phyloP scores from a whole-genome alignment of 2,113 vertebrate genomes.

The Rhinopomastus cyanomelas region DNA sequence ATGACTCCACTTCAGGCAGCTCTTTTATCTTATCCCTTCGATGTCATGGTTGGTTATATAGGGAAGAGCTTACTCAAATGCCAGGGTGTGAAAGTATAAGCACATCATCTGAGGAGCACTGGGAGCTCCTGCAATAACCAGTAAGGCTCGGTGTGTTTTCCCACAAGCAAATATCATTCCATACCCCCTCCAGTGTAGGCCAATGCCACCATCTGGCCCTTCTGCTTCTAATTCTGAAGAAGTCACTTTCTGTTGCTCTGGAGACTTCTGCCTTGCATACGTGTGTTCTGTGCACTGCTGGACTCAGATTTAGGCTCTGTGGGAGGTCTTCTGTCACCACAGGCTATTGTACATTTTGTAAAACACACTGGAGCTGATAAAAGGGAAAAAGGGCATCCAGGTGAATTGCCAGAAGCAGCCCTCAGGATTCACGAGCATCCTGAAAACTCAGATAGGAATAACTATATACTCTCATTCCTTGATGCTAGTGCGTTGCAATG shows the following conservation, averaged over 20 bases:
- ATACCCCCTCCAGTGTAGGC: not conserved
- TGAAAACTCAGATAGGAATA: constrained; percentile 31
- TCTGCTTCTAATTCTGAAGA: constrained; percentile 27
- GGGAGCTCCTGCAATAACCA: not conserved
- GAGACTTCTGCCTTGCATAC: not conserved
- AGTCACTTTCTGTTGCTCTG: not conserved
- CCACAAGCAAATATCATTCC: not conserved
- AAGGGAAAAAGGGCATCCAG: constrained; percentile 40
- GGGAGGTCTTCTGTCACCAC: constrained; percentile 9
- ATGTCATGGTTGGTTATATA: not conserved
- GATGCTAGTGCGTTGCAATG: not conserved
- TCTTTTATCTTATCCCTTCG: constrained; percentile 30
- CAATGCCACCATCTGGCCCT: not conserved
- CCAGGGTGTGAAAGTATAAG: not conserved
- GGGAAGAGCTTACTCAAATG: not conserved
- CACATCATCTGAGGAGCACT: not conserved
- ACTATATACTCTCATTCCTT: not conserved
- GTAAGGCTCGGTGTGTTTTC: not conserved
- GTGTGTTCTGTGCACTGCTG: not conserved
- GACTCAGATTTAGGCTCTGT: constrained; percentile 9
- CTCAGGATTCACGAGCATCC: constrained; percentile 32
- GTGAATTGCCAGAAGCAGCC: constrained; percentile 52
- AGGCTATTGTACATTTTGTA: constrained; percentile 16
- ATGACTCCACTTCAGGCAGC: constrained; percentile 22
- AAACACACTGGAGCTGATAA: constrained; percentile 44